Evolutionary conservation across 2,113 vertebrate species (phyloP), one percentile per base, ranked within the genome.

Genomic region (Sinosuthora webbiana): DNA sequence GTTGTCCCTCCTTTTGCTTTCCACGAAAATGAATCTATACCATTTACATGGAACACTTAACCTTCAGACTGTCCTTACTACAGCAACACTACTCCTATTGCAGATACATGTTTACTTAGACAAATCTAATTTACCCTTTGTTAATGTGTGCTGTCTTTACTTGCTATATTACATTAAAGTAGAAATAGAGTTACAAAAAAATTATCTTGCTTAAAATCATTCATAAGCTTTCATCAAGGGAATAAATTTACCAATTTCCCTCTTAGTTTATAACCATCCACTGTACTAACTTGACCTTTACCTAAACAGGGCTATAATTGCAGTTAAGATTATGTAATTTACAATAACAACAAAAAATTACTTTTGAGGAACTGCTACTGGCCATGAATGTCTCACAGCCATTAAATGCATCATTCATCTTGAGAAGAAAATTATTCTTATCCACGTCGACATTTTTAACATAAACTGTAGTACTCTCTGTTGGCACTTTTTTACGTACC

Each of bases 41-140:
- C 92, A 93, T 97, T 96, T 96, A 90, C 93, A 82, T 60, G 80
- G 93, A 94, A 94, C 42, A 95, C 97, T 97, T 98, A 94, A 98
- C 98, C 98, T 98, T 98, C 98, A 98, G 56, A 73, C 69, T 96
- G 98, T 98, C 98, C 98, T 98, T 98, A 96, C 93, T 96, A 92
- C 89, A 94, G 95, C 74, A 96, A 95, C 92, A 95, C 59, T 85
- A 93, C 84, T 97, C 82, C 97, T 97, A 96, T 96, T 95, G 97
- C 97, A 98, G 97, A 97, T 97, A 93, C 96, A 97, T 98, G 97
- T 98, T 98, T 98, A 98, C 98, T 98, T 98, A 97, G 97, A 98
- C 95, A 98, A 98, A 98, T 98, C 98, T 98, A 98, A 98, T 98
- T 98, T 98, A 96, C 95, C 94, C 96, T 98, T 98, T 98, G 97